Base-by-base conservation (phyloP, 2,888 invertebrate genomes). In the Noctua comes region DNA sequence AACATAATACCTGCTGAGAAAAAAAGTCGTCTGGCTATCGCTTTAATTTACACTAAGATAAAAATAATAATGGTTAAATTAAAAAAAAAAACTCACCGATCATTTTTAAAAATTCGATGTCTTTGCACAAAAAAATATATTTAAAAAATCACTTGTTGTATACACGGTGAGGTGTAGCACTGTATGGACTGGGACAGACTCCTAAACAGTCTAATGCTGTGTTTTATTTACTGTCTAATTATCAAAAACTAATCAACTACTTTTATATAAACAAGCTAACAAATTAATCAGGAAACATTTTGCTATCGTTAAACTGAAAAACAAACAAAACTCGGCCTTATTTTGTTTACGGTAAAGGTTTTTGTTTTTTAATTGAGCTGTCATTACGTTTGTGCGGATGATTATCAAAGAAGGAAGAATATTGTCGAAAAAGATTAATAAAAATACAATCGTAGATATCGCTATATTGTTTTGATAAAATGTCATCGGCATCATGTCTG, bases 191-290 rank as follows among this genome's bases (percentile, higher is more conserved):
- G 46, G 82, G 80, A 87, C 80, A 86, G 85, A 65, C 40, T 74
- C 43, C 10, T 68, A 78, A 85, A 88, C 88, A 88, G 88, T 59
- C 84, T 7, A 73, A 70, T 64, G 79, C 84, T 88, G 86, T 81
- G 79, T 84, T 51, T 75, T 69, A 74, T 59, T 76, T 69, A 74
- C 85, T 81, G 88, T 89, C 88, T 88, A 85, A 76, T 73, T 68
- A 59, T 64, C 36, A 11, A 62, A 77, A 21, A 48, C 24, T 40
- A 82, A 84, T 84, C 83, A 68, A 80, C 64, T 54, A 75, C 83
- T 86, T 88, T 87, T 90, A 90, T 89, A 88, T 82, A 89, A 83
- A 81, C 69, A 51, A 48, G 24, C 64, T 64, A 69, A 81, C 70
- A 74, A 78, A 16, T 54, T 64, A 31, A 76, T 59, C 68, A 71